Percentiles rank a stretch among this genome's conserved stretches.
phyloP scores from a whole-genome alignment of 2,888 invertebrate genomes.

The Rambutsinella grinnellia region DNA sequence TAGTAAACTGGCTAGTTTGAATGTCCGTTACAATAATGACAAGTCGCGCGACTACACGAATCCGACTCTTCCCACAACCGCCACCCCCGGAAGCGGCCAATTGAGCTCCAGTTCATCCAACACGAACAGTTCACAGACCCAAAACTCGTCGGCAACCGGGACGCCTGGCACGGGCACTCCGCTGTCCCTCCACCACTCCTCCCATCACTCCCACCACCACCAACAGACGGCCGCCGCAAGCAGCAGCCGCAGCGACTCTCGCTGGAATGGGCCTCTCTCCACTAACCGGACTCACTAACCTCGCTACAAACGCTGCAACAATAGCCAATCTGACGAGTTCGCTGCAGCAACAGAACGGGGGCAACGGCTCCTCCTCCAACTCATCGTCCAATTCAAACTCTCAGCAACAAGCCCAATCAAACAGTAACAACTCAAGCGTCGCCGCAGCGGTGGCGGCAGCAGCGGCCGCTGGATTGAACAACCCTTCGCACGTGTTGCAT shows the following conservation, averaged over 20 bases:
- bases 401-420: neutral
- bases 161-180: too few relatives aligned
- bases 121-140: neutral
- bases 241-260: conserved; percentile 53
- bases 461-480: conserved; percentile 32
- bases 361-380: neutral
- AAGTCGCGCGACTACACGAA: conserved; percentile 99
- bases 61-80: conserved; percentile 95
- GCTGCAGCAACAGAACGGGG: conserved; percentile 6
- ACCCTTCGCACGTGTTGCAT: conserved; percentile 11
- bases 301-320: conserved; percentile 49
- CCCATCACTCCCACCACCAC: conserved; percentile 3
- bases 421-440: too few relatives aligned
- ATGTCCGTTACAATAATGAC: conserved; percentile 99
- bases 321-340: conserved; percentile 28
- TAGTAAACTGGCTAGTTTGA: conserved; percentile 97
- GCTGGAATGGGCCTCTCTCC: conserved; percentile 45
- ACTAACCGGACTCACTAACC: conserved; percentile 41
- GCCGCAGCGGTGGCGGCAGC: conserved; percentile 38
- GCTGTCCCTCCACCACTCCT: neutral
- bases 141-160: neutral
- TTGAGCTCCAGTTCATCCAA: conserved; percentile 69
- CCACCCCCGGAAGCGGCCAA: too few relatives aligned
- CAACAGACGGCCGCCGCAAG: conserved; percentile 49
- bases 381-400: conserved; percentile 3